Conservation (phyloP, 2,113 vertebrate genomes). For the Delphinus delphis region DNA sequence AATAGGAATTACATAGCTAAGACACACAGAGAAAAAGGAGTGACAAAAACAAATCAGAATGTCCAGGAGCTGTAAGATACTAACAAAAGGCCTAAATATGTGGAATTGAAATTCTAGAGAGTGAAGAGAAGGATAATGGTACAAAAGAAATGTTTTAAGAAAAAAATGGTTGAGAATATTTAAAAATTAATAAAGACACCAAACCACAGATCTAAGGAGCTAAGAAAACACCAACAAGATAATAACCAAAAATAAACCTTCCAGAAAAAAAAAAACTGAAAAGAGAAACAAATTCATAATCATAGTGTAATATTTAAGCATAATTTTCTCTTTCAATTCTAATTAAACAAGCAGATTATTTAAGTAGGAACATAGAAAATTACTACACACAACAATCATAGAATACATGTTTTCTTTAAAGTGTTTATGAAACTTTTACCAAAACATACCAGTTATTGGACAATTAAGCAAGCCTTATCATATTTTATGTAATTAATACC, state of each 20-base stretch:
- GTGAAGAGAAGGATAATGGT: no score
- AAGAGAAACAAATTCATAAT: background rate
- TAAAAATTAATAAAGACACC: no score
- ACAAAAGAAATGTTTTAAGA: background rate
- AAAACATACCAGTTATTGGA: background rate
- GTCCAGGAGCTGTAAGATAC: background rate
- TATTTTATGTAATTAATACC: background rate
- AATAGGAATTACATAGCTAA: background rate
- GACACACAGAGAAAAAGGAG: accelerated
- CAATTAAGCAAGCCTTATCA: background rate
- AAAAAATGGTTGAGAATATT: background rate
- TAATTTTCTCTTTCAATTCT: background rate
- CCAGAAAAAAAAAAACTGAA: background rate
- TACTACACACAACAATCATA: no score
- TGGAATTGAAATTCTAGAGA: accelerated
- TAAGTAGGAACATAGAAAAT: background rate
- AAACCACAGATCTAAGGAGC: background rate
- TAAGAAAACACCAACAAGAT: background rate
- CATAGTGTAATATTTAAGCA: background rate
- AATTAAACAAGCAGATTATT: background rate
- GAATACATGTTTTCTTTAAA: background rate
- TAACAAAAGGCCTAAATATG: accelerated
- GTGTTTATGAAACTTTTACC: background rate
- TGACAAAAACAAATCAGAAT: accelerated
- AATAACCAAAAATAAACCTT: background rate